phyloP scores from a whole-genome alignment of 2,888 invertebrate species.

The Mactromeris polynyma region DNA sequence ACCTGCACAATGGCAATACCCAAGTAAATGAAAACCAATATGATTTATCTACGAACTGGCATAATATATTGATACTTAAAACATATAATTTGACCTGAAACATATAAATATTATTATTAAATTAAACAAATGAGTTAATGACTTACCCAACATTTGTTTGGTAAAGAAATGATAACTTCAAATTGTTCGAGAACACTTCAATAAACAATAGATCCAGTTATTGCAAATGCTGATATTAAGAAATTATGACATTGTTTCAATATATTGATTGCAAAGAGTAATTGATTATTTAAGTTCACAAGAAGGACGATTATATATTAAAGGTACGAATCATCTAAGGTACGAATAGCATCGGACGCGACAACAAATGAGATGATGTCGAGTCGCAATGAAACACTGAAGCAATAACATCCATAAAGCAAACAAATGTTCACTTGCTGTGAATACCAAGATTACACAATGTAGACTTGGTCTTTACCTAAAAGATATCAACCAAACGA shows the following conservation, averaged over 20 bases:
- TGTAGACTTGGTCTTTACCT: neutral
- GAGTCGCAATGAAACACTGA: neutral
- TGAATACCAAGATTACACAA: neutral
- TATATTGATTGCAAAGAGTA: neutral
- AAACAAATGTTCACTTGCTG: neutral
- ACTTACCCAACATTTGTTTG: neutral
- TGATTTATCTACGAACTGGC: too few relatives aligned
- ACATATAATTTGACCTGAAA: too few relatives aligned
- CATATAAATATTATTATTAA: too few relatives aligned
- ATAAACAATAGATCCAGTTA: neutral
- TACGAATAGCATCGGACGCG: neutral
- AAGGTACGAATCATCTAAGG: neutral
- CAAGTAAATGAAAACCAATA: too few relatives aligned
- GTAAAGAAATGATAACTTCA: neutral
- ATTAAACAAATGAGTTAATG: too few relatives aligned
- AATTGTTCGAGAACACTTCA: neutral
- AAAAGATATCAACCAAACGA: conserved; percentile 2
- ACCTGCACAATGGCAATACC: too few relatives aligned
- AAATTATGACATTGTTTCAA: neutral
- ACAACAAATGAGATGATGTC: neutral
- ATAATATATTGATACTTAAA: too few relatives aligned
- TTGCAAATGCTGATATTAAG: neutral
- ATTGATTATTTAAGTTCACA: neutral
- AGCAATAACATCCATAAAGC: neutral
- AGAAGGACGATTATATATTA: neutral